Conservation (phyloP, 2,888 invertebrate genomes). For the Eubasilissa splendida region DNA sequence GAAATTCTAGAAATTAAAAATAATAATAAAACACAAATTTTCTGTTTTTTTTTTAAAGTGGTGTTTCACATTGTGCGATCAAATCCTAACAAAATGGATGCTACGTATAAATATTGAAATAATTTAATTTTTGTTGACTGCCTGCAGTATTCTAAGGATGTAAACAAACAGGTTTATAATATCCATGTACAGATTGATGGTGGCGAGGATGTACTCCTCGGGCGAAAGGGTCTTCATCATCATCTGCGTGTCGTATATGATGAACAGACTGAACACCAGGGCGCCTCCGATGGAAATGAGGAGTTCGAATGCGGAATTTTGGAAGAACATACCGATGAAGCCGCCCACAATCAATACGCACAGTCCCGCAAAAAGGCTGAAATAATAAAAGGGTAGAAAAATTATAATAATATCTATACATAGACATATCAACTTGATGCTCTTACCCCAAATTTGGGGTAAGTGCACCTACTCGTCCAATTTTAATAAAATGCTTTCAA, state of each 20-base stretch:
- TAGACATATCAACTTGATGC: too few relatives aligned
- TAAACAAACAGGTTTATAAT: slow-evolving; percentile 89
- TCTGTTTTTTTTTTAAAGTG: too few relatives aligned
- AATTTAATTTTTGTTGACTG: slow-evolving; percentile 71
- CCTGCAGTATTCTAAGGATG: slow-evolving; percentile 82
- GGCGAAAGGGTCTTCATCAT: slow-evolving; percentile 86
- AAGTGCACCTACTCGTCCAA: too few relatives aligned
- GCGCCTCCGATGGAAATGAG: slow-evolving; percentile 82
- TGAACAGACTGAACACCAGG: slow-evolving; percentile 84
- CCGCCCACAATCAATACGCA: slow-evolving; percentile 81
- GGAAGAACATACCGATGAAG: slow-evolving; percentile 82
- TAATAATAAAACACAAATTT: too few relatives aligned
- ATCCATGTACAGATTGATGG: slow-evolving; percentile 90
- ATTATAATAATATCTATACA: too few relatives aligned
- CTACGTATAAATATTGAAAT: background rate
- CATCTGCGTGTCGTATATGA: slow-evolving; percentile 88
- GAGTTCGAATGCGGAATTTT: slow-evolving; percentile 80
- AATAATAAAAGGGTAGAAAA: slow-evolving; percentile 58
- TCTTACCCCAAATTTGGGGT: too few relatives aligned
- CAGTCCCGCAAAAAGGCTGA: slow-evolving; percentile 78
- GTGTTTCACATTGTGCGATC: too few relatives aligned
- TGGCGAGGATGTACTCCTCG: slow-evolving; percentile 90
- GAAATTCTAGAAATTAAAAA: too few relatives aligned
- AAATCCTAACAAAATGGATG: background rate
- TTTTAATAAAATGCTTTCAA: too few relatives aligned